Evolutionary conservation across 2,113 vertebrate genomes (phyloP).

Genomic region (Camelus dromedarius): DNA sequence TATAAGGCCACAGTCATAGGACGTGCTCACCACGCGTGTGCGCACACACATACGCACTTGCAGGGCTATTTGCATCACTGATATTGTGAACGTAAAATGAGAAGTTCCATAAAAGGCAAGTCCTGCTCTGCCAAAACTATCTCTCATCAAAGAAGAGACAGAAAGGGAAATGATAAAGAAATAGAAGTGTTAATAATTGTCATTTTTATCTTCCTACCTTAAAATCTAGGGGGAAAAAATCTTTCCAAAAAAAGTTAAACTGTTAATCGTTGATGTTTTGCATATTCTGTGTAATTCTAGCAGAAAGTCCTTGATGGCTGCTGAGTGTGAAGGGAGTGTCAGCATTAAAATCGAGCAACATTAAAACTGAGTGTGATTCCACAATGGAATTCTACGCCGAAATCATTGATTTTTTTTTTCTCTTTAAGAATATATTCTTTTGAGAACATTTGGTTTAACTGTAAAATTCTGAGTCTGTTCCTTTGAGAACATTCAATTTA

Average conservation of each 20-base stretch:
- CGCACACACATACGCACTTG: neutral
- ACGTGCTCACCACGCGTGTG: neutral
- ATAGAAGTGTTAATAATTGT: neutral
- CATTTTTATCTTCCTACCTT: slow-evolving; percentile 52
- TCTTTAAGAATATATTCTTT: neutral
- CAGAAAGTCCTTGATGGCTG: neutral
- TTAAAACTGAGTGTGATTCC: neutral
- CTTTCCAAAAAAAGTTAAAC: neutral
- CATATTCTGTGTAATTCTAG: neutral
- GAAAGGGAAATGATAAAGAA: slow-evolving; percentile 41
- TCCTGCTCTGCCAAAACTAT: neutral
- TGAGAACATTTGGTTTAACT: slow-evolving; percentile 3
- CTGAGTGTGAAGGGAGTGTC: neutral
- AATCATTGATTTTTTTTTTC: neutral
- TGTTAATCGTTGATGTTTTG: neutral
- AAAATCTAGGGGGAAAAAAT: slow-evolving; percentile 3
- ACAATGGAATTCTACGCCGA: neutral
- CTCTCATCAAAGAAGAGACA: neutral
- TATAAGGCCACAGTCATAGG: slow-evolving; percentile 74
- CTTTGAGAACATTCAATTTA: slow-evolving; percentile 40
- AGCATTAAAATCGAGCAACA: neutral
- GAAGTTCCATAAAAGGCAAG: slow-evolving; percentile 64
- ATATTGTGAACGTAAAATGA: slow-evolving; percentile 57
- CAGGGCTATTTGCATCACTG: slow-evolving; percentile 68
- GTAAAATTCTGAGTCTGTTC: neutral